phyloP scores from a whole-genome alignment of 1,140 invertebrate genomes.

The Chrysopa pallens region DNA sequence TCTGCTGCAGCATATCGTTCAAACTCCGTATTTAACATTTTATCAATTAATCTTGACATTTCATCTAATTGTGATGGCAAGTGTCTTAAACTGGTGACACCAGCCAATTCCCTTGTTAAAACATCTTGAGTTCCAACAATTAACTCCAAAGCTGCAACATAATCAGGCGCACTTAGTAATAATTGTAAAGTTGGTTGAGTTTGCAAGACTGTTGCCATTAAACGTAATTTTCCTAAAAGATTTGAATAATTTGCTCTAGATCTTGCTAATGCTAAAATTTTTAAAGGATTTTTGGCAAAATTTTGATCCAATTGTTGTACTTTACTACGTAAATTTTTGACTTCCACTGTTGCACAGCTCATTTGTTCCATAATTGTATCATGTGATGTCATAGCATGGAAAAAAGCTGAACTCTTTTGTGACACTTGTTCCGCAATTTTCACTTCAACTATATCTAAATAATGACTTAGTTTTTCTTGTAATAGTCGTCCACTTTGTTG shows the following conservation, averaged over 20 bases:
- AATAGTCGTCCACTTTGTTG: slow-evolving; percentile 23
- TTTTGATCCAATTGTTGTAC: slow-evolving; percentile 56
- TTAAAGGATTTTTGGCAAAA: slow-evolving; percentile 62
- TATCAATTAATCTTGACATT: slow-evolving; percentile 90
- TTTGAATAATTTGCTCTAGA: slow-evolving; percentile 39
- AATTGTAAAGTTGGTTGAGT: slow-evolving; percentile 95
- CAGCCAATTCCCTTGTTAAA: slow-evolving; percentile 69
- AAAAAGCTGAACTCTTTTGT: slow-evolving; percentile 91
- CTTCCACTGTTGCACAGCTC: slow-evolving; percentile 59
- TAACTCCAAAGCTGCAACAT: slow-evolving; percentile 91
- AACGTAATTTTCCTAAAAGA: slow-evolving; percentile 59
- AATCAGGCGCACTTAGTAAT: slow-evolving; percentile 87
- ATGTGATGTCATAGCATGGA: slow-evolving; percentile 92
- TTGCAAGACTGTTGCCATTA: slow-evolving; percentile 92
- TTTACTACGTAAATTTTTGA: slow-evolving; percentile 50
- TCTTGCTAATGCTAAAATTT: slow-evolving; percentile 49
- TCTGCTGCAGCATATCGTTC: slow-evolving; percentile 79
- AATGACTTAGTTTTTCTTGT: slow-evolving; percentile 68
- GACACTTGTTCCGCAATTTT: slow-evolving; percentile 91
- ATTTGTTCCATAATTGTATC: slow-evolving; percentile 83
- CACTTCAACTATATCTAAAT: slow-evolving; percentile 88
- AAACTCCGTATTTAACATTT: slow-evolving; percentile 93
- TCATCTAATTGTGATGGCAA: slow-evolving; percentile 90
- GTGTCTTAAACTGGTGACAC: slow-evolving; percentile 88
- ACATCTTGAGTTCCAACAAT: slow-evolving; percentile 95